phyloP scores from a whole-genome alignment of 2,797 vertebrate genomes.

The Rhabdophis nuchalis region DNA sequence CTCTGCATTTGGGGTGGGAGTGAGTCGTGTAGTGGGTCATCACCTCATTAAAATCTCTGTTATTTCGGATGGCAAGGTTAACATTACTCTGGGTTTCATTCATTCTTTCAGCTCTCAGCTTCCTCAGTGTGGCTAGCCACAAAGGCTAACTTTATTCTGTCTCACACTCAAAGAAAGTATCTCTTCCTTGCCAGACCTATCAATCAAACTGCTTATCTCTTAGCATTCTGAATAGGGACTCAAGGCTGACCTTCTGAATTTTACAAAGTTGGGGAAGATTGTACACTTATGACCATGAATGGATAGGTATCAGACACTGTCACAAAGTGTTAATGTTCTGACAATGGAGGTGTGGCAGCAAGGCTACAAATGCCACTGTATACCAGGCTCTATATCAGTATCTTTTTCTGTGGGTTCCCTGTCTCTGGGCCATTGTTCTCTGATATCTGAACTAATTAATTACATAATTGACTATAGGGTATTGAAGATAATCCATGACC shows the following conservation, averaged over 20 bases:
- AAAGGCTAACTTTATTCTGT: not conserved
- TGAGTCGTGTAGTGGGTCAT: not conserved
- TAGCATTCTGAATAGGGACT: not conserved
- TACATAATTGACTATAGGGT: not conserved
- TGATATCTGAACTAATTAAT: not conserved
- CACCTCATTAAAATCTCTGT: not conserved
- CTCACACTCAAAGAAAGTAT: not conserved
- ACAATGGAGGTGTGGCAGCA: not conserved
- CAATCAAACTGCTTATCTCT: not conserved
- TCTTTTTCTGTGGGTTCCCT: not conserved
- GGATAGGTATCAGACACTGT: not conserved
- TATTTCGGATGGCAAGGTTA: not conserved
- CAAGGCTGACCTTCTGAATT: not conserved
- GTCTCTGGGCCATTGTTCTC: not conserved
- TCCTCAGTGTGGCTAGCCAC: not conserved
- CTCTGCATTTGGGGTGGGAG: not conserved
- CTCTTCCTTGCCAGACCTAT: not conserved
- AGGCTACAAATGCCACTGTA: not conserved
- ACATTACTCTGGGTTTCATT: not conserved
- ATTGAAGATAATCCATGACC: not conserved
- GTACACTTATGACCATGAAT: not conserved
- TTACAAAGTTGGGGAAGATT: not conserved
- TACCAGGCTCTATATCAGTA: not conserved
- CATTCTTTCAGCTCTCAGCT: not conserved
- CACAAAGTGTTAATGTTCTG: too few species aligned